Evolutionary conservation across 2,888 invertebrate genomes (phyloP).

Genomic region (Ectobius pallidus): DNA sequence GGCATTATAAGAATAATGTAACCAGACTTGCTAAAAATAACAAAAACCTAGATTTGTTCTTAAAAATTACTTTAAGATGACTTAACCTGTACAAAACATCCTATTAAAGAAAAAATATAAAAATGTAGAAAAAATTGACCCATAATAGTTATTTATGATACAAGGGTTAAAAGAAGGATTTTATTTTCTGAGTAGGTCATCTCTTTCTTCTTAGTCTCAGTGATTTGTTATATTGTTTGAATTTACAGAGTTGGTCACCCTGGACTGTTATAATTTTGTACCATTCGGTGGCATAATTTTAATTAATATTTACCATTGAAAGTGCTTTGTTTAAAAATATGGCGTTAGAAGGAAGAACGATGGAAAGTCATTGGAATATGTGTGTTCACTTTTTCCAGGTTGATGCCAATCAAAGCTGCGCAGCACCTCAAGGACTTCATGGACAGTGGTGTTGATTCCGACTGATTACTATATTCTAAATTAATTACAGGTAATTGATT

Average conservation of each 20-base stretch:
- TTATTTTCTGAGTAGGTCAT: too few species aligned
- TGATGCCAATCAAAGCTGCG: slow-evolving; percentile 61
- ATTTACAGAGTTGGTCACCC: too few species aligned
- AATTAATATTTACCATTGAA: neutral
- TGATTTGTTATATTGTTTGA: too few species aligned
- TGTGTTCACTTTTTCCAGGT: slow-evolving; percentile 54
- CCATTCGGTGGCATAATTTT: too few species aligned
- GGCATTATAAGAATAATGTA: too few species aligned
- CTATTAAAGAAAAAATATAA: neutral
- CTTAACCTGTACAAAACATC: neutral
- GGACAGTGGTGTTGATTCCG: slow-evolving; percentile 64
- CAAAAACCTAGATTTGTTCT: too few species aligned
- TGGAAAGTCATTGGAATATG: slow-evolving; percentile 28
- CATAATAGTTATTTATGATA: neutral
- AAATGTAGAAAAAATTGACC: neutral
- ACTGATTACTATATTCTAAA: too few species aligned
- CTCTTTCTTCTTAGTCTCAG: too few species aligned
- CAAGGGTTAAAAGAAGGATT: too few species aligned
- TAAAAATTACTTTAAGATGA: neutral
- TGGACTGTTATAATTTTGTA: too few species aligned
- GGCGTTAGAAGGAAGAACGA: neutral
- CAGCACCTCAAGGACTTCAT: slow-evolving; percentile 66
- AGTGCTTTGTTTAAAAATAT: neutral
- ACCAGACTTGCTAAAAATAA: too few species aligned
- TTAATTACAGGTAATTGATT: too few species aligned